Conservation (phyloP, 2,888 invertebrate genomes). For the Tetrapedia diversipes region DNA sequence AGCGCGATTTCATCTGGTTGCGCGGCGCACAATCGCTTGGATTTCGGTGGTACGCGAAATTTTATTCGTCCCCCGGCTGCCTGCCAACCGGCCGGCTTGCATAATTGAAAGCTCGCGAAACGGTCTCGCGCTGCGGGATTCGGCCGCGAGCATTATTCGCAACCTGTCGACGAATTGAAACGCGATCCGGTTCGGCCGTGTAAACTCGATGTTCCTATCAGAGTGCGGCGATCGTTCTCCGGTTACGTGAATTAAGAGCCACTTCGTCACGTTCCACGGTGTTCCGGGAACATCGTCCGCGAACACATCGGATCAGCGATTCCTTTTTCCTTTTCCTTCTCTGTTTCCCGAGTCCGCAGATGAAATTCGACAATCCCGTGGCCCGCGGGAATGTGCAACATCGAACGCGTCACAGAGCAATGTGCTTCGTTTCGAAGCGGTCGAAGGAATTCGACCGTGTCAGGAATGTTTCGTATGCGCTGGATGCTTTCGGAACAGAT, state of each 20-base stretch:
- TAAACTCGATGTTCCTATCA: conserved; percentile 62
- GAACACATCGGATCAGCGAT: conserved; percentile 45
- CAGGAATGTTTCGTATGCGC: background rate
- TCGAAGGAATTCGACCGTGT: conserved; percentile 14
- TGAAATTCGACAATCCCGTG: conserved; percentile 33
- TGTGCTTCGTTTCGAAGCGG: background rate
- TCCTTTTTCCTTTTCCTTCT: background rate
- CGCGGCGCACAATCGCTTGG: background rate
- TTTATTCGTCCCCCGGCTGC: conserved; percentile 18
- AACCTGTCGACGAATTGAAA: conserved; percentile 55
- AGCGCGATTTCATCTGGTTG: conserved; percentile 4
- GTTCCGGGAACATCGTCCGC: conserved; percentile 57
- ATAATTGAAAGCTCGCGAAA: conserved; percentile 40
- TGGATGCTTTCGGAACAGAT: too few relatives aligned
- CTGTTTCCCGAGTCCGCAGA: background rate
- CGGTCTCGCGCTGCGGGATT: conserved; percentile 32
- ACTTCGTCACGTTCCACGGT: conserved; percentile 57
- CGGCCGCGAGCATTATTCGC: conserved; percentile 35
- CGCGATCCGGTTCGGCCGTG: conserved; percentile 53
- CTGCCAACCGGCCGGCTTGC: conserved; percentile 13
- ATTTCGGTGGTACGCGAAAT: conserved; percentile 17
- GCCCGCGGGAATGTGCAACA: background rate
- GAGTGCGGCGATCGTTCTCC: conserved; percentile 51
- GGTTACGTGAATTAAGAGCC: conserved; percentile 56
- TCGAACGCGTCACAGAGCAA: background rate